These are phyloP conservation scores for Cotesia typhae DNA, from an alignment of 1,140 invertebrate genomes.

Conservation along the genomic window DNA sequence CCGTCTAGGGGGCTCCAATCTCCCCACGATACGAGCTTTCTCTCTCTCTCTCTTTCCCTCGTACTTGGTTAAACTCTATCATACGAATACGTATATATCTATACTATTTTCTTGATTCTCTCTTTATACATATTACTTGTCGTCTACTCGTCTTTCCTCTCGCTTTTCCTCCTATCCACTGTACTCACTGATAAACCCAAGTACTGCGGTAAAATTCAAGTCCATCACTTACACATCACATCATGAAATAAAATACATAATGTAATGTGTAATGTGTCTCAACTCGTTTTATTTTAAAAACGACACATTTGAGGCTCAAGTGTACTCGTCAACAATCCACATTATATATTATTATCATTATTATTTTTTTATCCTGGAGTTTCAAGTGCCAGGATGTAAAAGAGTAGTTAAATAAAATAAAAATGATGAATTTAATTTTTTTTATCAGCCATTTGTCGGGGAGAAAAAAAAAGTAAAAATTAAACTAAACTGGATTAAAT, in stretches of 20 bases:
- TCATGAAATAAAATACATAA: slow-evolving; percentile 11
- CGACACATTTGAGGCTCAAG: no score
- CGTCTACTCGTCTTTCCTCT: background rate
- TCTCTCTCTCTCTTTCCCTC: slow-evolving; percentile 24
- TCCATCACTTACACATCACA: background rate
- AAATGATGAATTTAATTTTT: no score
- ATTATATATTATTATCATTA: no score
- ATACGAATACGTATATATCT: background rate
- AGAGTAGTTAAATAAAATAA: no score
- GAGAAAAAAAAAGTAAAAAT: no score
- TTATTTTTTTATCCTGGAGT: no score
- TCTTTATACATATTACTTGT: slow-evolving; percentile 3
- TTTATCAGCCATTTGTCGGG: no score
- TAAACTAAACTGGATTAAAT: no score
- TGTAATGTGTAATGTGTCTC: slow-evolving; percentile 1
- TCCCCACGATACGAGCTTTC: slow-evolving; percentile 28
- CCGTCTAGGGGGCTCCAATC: background rate
- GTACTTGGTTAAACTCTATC: slow-evolving; percentile 27
- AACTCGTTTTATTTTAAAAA: no score
- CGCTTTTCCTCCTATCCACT: background rate
- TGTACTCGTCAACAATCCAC: no score
- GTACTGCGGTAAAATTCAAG: slow-evolving; percentile 1
- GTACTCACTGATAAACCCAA: slow-evolving; percentile 16
- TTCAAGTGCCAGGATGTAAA: no score
- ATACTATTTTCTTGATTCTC: background rate